Percentiles rank a stretch among this genome's conserved stretches.
phyloP scores from a whole-genome alignment of 2,113 vertebrate genomes.

The Mesocricetus auratus region DNA sequence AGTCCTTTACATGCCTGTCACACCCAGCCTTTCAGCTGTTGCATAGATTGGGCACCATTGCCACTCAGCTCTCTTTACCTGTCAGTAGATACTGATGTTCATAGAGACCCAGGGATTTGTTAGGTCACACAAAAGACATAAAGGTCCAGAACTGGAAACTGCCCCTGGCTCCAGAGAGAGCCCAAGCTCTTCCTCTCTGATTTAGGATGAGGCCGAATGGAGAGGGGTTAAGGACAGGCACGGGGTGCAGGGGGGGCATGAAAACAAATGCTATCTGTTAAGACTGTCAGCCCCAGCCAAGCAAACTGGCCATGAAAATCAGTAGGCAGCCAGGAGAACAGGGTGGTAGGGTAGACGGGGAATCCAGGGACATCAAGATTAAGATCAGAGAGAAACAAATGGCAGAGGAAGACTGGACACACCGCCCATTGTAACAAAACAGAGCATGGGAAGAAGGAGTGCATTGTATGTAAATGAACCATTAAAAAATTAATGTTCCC shows the following conservation, averaged over 20 bases:
- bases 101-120: neutral
- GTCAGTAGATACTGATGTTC: neutral
- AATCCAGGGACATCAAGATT: neutral
- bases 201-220: neutral
- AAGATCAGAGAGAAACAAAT: neutral
- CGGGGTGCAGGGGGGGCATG: neutral
- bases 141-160: neutral
- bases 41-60: neutral
- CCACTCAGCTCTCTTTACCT: neutral
- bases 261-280: neutral
- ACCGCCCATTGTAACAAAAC: neutral
- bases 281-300: neutral
- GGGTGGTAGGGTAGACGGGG: too few species aligned
- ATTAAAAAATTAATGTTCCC: neutral
- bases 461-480: neutral
- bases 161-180: neutral
- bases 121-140: neutral
- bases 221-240: neutral
- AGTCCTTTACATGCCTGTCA: fast-evolving
- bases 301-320: neutral
- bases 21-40: neutral
- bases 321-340: neutral
- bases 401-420: neutral
- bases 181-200: neutral
- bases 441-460: neutral